Evolutionary conservation across 35 echinoderm and acorn worm genomes (phyloP), one percentile per base, ranked within the genome.

Genomic region (Chiridota heheva): DNA sequence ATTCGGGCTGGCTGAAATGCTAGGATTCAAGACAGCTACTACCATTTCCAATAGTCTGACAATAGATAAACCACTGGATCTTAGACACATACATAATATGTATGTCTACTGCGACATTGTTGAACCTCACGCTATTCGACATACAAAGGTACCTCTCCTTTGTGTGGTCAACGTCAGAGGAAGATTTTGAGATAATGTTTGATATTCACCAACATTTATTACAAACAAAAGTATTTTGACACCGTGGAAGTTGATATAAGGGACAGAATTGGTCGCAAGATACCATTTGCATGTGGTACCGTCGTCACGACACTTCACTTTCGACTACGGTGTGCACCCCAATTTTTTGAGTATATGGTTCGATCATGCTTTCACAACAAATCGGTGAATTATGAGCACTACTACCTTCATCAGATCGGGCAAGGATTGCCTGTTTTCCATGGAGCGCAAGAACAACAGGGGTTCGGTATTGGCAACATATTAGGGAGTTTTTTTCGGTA

Each of bases 231-330:
- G n/a, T 80, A 82, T 34, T 77, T 91, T 12, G 78, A 87, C 47
- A 87, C 83, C 1, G 70, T 87, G 10, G 38, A 76, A 36, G 75
- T 77, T 32, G 70, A 87, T 82, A 87, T 92, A 82, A n/a, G n/a
- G n/a, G n/a, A 73, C 36, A 65, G 84, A 34, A 66, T 49, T 16
- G 80, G 79, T 12, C 2, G 60, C 37, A 66, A 67, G 27, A 68
- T 81, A 7, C 62, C 63, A 82, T 88, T 82, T 44, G 26, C 37
- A 12, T 42, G 86, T 35, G 77, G 86, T 24, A 88, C 51, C 37
- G 76, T 81, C 25, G 60, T 88, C n/a, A 40, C 46, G 45, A 88
- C 80, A 62, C 86, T 88, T 35, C 86, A 81, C 38, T 91, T 91
- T 51, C 34, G 82, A 80, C 32, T 64, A 42, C 18, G 39, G 8